Evolutionary conservation across 2,888 invertebrate genomes (phyloP).

Genomic region (Tethea ocularis): DNA sequence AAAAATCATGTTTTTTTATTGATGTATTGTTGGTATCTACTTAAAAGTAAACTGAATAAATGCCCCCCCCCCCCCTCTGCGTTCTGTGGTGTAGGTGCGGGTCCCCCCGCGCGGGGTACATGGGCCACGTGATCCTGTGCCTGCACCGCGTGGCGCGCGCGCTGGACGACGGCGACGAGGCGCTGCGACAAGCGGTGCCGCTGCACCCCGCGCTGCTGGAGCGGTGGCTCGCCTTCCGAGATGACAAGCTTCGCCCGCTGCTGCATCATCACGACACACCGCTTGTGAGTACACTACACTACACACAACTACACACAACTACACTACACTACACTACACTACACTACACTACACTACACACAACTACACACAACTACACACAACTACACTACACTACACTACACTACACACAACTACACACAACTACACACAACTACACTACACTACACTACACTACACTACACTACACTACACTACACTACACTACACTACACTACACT

Average conservation of each 20-base stretch:
- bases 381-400: not conserved
- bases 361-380: not conserved
- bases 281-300: conserved; percentile 49
- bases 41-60: not conserved
- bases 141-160: conserved; percentile 34
- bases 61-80: not conserved
- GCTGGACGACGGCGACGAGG: conserved; percentile 27
- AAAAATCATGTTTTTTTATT: too few relatives aligned
- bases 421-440: too few relatives aligned
- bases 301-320: too few relatives aligned
- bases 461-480: not conserved
- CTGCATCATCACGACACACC: conserved; percentile 58
- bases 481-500: not conserved
- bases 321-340: not conserved
- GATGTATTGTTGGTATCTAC: too few relatives aligned
- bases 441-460: not conserved
- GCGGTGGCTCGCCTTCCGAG: conserved; percentile 50
- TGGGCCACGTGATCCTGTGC: conserved; percentile 85
- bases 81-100: conserved; percentile 14
- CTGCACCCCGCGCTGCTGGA: conserved; percentile 19
- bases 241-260: conserved; percentile 42
- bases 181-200: conserved; percentile 24
- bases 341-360: not conserved
- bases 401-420: too few relatives aligned
- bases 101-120: conserved; percentile 77